Conservation (phyloP, 2,113 vertebrate genomes). For the Numida meleagris region DNA sequence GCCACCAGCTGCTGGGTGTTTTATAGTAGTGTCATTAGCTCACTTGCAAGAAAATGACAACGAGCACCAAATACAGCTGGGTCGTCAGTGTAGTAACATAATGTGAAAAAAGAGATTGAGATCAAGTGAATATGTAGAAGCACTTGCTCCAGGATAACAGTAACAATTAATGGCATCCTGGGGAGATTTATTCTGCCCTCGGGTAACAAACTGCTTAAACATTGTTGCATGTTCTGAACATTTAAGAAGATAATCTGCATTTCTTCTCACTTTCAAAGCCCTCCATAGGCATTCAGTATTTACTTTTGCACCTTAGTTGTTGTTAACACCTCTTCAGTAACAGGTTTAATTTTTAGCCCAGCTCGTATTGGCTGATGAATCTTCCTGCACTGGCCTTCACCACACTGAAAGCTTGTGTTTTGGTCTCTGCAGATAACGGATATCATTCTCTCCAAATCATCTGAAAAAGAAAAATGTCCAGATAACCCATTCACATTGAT, state of each 20-base stretch:
- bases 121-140: background rate
- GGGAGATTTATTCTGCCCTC: background rate
- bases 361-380: background rate
- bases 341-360: background rate
- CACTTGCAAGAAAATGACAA: background rate
- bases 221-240: background rate
- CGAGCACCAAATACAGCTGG: slow-evolving; percentile 21
- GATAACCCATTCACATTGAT: background rate
- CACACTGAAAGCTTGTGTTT: background rate
- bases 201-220: background rate
- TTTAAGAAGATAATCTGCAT: background rate
- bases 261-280: background rate
- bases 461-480: background rate
- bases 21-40: slow-evolving; percentile 6
- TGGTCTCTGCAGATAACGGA: background rate
- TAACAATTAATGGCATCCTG: background rate
- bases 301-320: background rate
- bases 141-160: background rate
- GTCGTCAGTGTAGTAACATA: background rate
- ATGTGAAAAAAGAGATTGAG: background rate
- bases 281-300: background rate
- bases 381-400: background rate
- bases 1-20: slow-evolving; percentile 37
- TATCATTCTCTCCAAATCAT: background rate
- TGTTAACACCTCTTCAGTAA: background rate